Conservation (phyloP, 1,140 invertebrate genomes). For the Drepana arcuata region DNA sequence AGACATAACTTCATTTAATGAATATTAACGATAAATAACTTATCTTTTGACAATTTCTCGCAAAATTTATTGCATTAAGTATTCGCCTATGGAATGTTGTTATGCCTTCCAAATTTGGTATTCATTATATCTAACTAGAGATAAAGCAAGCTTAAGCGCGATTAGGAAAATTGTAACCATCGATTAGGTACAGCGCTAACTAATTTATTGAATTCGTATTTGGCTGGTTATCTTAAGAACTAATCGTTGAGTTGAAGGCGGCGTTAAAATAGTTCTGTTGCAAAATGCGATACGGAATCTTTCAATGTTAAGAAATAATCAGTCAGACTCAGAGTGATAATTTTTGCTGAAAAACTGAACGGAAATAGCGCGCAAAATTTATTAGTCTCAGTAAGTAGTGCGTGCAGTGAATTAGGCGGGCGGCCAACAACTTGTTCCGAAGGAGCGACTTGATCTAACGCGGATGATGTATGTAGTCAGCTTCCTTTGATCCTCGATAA, state of each 20-base stretch:
- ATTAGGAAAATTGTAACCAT: slow-evolving; percentile 17
- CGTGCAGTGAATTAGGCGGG: slow-evolving; percentile 39
- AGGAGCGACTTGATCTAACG: slow-evolving; percentile 40
- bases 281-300: too few relatives aligned
- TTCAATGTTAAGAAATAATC: too few relatives aligned
- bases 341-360: slow-evolving; percentile 19
- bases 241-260: too few relatives aligned
- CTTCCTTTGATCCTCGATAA: too few relatives aligned
- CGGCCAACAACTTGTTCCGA: slow-evolving; percentile 42
- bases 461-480: slow-evolving; percentile 24
- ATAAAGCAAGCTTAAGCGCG: slow-evolving; percentile 34
- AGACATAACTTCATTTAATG: too few relatives aligned
- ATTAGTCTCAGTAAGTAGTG: slow-evolving; percentile 37
- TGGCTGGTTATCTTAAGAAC: too few relatives aligned
- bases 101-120: slow-evolving; percentile 44
- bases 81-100: slow-evolving; percentile 45
- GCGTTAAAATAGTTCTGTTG: too few relatives aligned
- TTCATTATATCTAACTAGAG: slow-evolving; percentile 55
- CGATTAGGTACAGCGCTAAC: neutral
- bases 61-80: slow-evolving; percentile 10
- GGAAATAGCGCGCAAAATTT: slow-evolving; percentile 39
- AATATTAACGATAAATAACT: too few relatives aligned
- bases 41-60: too few relatives aligned
- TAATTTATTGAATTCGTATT: too few relatives aligned
- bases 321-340: slow-evolving; percentile 14